Percentiles rank a stretch among this genome's conserved stretches.
phyloP scores from a whole-genome alignment of 2,113 vertebrate species.

The Opisthocomus hoazin region DNA sequence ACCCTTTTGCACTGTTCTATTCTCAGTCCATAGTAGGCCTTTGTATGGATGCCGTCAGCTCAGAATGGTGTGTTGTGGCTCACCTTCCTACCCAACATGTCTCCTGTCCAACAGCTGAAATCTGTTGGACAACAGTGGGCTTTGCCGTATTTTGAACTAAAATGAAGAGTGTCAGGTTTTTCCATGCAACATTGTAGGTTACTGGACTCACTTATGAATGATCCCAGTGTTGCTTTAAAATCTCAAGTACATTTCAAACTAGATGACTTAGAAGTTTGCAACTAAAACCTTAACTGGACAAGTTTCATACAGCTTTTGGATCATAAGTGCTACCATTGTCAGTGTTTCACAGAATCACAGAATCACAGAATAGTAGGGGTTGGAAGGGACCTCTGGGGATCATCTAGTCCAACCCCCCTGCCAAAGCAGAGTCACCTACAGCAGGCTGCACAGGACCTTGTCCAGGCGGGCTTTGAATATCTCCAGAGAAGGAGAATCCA shows the following conservation, averaged over 20 bases:
- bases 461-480: no score
- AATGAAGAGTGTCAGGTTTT: background rate
- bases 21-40: background rate
- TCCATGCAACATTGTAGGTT: fast-evolving
- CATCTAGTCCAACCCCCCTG: no score
- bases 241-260: background rate
- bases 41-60: background rate
- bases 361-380: no score
- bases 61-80: background rate
- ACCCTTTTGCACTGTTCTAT: background rate
- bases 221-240: background rate
- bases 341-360: no score
- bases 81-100: background rate
- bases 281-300: background rate
- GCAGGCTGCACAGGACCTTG: no score
- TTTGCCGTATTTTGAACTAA: background rate
- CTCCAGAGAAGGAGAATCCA: no score
- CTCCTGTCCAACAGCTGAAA: background rate
- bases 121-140: background rate
- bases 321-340: background rate
- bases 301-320: background rate
- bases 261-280: background rate
- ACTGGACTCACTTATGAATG: background rate
- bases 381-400: no score
- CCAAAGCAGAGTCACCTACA: no score